Evolutionary conservation across 2,888 invertebrate genomes (phyloP).

Genomic region (Melanargia galathea): DNA sequence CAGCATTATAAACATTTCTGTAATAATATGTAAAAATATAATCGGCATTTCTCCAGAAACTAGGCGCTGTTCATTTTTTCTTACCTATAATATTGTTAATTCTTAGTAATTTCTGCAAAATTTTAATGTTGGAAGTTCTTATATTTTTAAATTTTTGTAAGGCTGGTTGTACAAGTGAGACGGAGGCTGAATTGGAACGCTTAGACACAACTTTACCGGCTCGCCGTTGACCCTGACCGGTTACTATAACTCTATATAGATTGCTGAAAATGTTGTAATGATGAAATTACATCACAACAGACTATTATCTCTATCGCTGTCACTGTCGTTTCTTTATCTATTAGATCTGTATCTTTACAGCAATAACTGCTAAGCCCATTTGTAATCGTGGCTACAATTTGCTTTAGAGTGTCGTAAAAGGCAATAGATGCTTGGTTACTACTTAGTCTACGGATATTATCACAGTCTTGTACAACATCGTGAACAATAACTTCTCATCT

Average conservation of each 20-base stretch:
- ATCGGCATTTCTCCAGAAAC: no score
- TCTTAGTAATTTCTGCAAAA: no score
- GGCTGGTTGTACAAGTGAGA: no score
- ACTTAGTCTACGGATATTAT: constrained; percentile 15
- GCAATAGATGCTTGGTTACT: constrained; percentile 34
- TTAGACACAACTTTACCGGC: constrained; percentile 35
- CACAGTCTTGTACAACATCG: constrained; percentile 19
- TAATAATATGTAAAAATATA: no score
- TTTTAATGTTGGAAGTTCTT: no score
- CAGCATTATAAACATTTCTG: no score
- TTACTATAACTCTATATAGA: constrained; percentile 29
- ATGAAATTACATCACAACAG: constrained; percentile 34
- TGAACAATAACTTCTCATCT: constrained; percentile 9
- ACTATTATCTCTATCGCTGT: constrained; percentile 29
- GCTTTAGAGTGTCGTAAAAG: constrained; percentile 32
- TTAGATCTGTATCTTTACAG: constrained; percentile 31
- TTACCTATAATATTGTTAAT: no score
- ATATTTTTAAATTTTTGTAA: no score
- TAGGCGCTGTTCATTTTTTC: no score
- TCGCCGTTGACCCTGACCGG: constrained; percentile 37
- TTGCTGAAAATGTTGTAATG: constrained; percentile 36
- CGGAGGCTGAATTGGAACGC: constrained; percentile 33
- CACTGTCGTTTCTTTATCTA: constrained; percentile 31
- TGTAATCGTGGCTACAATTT: constrained; percentile 33
- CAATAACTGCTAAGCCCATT: constrained; percentile 30